Conservation (phyloP, 2,797 vertebrate genomes). For the Pangasius sanitwongsei region DNA sequence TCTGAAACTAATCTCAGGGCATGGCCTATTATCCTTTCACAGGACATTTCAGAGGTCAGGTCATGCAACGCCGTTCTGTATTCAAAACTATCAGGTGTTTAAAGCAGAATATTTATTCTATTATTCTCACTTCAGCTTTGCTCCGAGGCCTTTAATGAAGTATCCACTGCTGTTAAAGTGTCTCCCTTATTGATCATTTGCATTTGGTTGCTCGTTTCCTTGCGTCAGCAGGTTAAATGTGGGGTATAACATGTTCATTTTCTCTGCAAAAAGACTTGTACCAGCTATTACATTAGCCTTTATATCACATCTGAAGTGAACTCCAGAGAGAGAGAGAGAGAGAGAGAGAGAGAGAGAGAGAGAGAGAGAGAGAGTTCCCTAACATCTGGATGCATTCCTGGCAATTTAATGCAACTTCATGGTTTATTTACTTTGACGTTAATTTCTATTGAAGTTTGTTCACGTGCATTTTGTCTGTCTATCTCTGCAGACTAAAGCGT, state of each 20-base stretch:
- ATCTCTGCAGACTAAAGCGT: constrained; percentile 33
- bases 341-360: neutral
- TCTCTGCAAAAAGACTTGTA: constrained; percentile 61
- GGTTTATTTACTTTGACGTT: constrained; percentile 60
- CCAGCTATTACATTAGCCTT: constrained; percentile 6
- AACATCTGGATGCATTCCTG: constrained; percentile 60
- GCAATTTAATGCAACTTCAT: constrained; percentile 57
- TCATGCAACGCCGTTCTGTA: neutral
- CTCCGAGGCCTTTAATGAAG: neutral
- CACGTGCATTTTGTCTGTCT: constrained; percentile 53
- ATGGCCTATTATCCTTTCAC: neutral
- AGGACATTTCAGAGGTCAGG: neutral
- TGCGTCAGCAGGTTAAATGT: neutral
- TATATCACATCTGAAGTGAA: constrained; percentile 1
- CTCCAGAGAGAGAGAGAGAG: neutral
- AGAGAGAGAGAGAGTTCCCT: constrained; percentile 8
- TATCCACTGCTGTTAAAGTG: neutral
- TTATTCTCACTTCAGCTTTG: neutral
- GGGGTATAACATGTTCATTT: neutral
- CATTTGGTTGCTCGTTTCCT: neutral
- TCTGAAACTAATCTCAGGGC: neutral
- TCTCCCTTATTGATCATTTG: neutral
- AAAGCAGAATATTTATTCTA: neutral
- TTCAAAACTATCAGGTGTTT: neutral
- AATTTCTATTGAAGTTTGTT: constrained; percentile 57